phyloP scores from a whole-genome alignment of 1,140 invertebrate species.

The Temnothorax curvispinosus region DNA sequence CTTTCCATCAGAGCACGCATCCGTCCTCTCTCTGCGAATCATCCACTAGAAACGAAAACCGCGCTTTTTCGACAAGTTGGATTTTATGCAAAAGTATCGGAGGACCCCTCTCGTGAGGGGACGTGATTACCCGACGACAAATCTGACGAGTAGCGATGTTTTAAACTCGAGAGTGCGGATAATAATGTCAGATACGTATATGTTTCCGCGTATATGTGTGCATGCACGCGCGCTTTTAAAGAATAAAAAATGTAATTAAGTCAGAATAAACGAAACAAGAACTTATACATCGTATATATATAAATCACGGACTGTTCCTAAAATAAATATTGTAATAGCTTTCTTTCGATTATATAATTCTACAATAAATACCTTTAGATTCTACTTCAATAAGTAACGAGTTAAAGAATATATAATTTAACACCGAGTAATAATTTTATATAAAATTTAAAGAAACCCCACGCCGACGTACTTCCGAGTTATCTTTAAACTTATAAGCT shows the following conservation, averaged over 20 bases:
- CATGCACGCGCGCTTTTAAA: neutral
- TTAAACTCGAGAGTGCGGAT: neutral
- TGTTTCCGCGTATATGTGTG: neutral
- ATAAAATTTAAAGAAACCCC: constrained; percentile 10
- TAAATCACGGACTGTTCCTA: neutral
- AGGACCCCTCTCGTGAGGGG: neutral
- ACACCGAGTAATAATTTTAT: neutral
- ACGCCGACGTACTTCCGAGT: neutral
- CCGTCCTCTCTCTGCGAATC: constrained; percentile 29
- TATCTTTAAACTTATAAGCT: constrained; percentile 29
- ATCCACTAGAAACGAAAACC: constrained; percentile 55
- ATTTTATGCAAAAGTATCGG: constrained; percentile 56
- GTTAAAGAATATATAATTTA: constrained; percentile 1
- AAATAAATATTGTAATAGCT: neutral
- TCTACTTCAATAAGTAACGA: neutral
- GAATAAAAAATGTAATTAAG: neutral
- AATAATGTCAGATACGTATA: neutral
- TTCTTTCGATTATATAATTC: neutral
- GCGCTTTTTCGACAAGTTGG: constrained; percentile 56
- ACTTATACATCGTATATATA: neutral
- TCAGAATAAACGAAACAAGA: neutral
- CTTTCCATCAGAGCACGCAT: constrained; percentile 32
- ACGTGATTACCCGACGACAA: constrained; percentile 4
- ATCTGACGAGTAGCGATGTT: neutral
- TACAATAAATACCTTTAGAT: neutral